These are phyloP conservation scores for Acronicta leporina DNA, from an alignment of 2,888 invertebrate species.

Conservation along the genomic window DNA sequence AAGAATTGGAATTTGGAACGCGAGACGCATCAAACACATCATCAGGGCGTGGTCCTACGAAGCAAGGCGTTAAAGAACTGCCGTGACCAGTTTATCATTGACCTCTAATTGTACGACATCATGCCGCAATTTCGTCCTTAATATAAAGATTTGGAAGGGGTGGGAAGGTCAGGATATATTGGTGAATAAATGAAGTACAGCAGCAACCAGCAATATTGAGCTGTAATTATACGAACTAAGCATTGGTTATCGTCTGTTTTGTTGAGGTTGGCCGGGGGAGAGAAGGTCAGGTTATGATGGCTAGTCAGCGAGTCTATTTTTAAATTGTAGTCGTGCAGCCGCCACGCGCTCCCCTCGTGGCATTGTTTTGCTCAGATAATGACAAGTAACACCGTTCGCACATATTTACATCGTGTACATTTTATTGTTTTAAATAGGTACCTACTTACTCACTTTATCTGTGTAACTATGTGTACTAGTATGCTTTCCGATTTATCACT, in stretches of 20 bases:
- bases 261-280: constrained; percentile 40
- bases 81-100: constrained; percentile 29
- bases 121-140: constrained; percentile 6
- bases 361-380: constrained; percentile 83
- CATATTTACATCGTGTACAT: constrained; percentile 78
- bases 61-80: constrained; percentile 61
- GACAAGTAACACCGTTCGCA: constrained; percentile 58
- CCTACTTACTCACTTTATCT: constrained; percentile 58
- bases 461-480: constrained; percentile 71
- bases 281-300: constrained; percentile 65
- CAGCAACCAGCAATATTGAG: constrained; percentile 27
- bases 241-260: constrained; percentile 24
- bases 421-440: constrained; percentile 64
- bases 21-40: constrained; percentile 60
- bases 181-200: constrained; percentile 47
- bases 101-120: constrained; percentile 19
- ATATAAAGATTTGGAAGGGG: background rate
- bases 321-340: constrained; percentile 68
- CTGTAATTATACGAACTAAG: constrained; percentile 21
- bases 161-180: constrained; percentile 57
- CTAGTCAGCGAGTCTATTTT: constrained; percentile 77
- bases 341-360: constrained; percentile 83
- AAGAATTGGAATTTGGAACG: constrained; percentile 73
- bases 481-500: constrained; percentile 62
- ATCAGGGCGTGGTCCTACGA: constrained; percentile 79